These are phyloP conservation scores for Hapalemur alaotrensis DNA, from an alignment of 2,797 vertebrate species.

Conservation along the genomic window DNA sequence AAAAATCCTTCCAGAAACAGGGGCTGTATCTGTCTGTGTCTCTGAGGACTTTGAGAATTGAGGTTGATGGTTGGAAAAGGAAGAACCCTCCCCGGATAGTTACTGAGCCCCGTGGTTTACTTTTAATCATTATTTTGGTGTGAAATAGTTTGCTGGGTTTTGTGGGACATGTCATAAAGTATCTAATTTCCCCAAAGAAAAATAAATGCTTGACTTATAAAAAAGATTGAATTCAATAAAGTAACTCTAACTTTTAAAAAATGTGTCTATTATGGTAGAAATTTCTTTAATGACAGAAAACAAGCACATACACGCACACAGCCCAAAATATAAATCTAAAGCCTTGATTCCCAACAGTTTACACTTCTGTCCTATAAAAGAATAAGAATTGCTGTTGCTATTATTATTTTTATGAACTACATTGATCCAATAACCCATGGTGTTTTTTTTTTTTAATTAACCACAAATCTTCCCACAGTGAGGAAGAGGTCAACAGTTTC, in stretches of 20 bases:
- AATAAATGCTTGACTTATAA: background rate
- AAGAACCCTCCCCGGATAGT: background rate
- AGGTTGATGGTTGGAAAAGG: background rate
- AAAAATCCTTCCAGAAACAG: background rate
- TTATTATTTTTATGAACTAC: constrained; percentile 31
- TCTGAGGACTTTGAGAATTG: background rate
- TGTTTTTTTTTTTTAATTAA: background rate
- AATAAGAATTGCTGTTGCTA: background rate
- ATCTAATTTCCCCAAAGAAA: background rate
- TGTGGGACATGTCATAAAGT: constrained; percentile 21
- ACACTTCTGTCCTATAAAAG: background rate
- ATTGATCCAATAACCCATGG: constrained; percentile 8
- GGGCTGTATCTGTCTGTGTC: background rate
- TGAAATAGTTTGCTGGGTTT: constrained; percentile 29
- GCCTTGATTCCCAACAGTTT: background rate
- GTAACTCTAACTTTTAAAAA: background rate
- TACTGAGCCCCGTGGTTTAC: background rate
- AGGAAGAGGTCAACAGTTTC: constrained; percentile 70
- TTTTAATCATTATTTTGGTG: constrained; percentile 38
- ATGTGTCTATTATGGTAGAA: background rate
- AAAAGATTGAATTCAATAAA: background rate
- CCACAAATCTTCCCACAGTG: constrained; percentile 48
- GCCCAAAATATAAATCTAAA: background rate
- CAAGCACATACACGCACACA: accelerated
- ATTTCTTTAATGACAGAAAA: background rate